Percentiles rank a stretch among this genome's conserved stretches.
Evolutionary conservation across 2,113 vertebrate genomes (phyloP).

Genomic region (Capreolus pygargus): DNA sequence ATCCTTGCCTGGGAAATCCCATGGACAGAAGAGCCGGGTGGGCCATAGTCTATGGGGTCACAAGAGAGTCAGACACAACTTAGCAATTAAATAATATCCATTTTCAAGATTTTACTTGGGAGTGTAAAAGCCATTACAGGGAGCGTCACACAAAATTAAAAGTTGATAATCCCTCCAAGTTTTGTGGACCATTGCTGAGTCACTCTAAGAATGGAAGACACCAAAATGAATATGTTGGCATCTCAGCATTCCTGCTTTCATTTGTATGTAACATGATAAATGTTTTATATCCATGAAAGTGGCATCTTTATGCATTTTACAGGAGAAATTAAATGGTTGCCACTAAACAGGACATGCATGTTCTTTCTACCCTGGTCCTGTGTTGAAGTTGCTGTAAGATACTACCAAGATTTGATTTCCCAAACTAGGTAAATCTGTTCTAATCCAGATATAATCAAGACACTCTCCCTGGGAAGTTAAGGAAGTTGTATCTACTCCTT

Average conservation of each 20-base stretch:
- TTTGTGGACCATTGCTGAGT: not conserved
- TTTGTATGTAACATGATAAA: not conserved
- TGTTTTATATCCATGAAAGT: not conserved
- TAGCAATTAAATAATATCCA: not conserved
- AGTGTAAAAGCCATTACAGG: not conserved
- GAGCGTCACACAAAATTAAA: not conserved
- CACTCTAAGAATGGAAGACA: not conserved
- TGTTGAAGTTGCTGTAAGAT: not conserved
- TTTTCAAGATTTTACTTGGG: not conserved
- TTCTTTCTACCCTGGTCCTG: not conserved
- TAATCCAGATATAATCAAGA: not conserved
- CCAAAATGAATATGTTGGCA: not conserved
- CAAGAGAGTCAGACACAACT: not conserved
- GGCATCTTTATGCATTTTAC: not conserved
- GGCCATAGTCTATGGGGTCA: not conserved
- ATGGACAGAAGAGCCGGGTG: not conserved
- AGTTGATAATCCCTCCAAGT: not conserved
- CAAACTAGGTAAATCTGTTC: not conserved
- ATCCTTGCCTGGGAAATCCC: not conserved
- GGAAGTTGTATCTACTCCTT: not conserved
- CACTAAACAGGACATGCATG: not conserved
- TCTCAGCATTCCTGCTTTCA: not conserved
- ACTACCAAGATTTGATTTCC: not conserved
- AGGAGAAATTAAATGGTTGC: not conserved
- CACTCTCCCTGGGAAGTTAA: not conserved